Percentiles rank a stretch among this genome's conserved stretches.
Evolutionary conservation across 37 sponge, comb jelly and placozoan genomes (phyloP).

Genomic region (Theonella swinhoei): DNA sequence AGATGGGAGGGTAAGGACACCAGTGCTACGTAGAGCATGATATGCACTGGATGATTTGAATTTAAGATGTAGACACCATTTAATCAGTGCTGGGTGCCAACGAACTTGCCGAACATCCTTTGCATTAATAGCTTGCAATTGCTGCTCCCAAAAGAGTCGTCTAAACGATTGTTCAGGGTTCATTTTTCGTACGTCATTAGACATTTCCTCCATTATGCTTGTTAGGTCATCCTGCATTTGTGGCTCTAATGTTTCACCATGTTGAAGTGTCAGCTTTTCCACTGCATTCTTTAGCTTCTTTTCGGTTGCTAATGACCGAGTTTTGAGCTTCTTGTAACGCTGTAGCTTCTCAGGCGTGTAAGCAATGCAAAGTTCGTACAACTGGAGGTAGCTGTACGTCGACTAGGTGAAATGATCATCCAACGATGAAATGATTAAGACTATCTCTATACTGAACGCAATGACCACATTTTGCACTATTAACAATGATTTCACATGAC

Average conservation of each 20-base stretch:
- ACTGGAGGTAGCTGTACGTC: no score
- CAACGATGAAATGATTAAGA: not conserved
- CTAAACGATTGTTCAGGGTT: constrained; percentile 3
- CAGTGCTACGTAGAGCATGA: constrained; percentile 3
- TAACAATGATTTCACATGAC: not conserved
- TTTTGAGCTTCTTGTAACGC: not conserved
- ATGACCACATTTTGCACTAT: not conserved
- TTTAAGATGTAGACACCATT: constrained; percentile 20
- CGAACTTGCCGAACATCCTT: no score
- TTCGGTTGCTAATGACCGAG: not conserved
- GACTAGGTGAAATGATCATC: no score
- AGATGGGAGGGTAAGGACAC: constrained; percentile 14
- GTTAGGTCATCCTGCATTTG: not conserved
- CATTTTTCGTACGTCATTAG: not conserved
- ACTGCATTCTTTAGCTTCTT: not conserved
- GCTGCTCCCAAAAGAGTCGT: constrained; percentile 34
- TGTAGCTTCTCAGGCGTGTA: no score
- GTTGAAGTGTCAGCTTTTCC: no score
- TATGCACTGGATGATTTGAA: no score
- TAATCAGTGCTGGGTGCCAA: constrained; percentile 37
- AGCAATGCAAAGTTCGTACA: no score
- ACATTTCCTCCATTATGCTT: not conserved
- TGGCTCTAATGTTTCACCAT: not conserved
- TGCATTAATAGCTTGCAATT: no score
- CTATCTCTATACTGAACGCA: not conserved